phyloP scores from a whole-genome alignment of 2,888 invertebrate species.

The Orthosia gothica region DNA sequence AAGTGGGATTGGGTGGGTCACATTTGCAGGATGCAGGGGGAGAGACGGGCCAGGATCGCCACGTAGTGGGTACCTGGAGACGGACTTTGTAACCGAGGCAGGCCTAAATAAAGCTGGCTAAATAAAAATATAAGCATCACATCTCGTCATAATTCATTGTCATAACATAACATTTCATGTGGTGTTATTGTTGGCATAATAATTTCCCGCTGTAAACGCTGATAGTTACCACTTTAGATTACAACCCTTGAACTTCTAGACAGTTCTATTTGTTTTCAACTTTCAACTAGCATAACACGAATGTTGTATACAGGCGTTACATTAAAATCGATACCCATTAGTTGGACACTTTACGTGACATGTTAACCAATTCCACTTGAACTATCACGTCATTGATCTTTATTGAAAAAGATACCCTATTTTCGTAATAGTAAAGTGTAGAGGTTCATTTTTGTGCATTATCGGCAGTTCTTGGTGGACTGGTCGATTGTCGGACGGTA shows the following conservation, averaged over 20 bases:
- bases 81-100: too few species aligned
- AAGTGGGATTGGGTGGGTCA: too few species aligned
- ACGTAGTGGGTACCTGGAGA: too few species aligned
- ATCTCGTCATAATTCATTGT: too few species aligned
- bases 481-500: slow-evolving; percentile 56
- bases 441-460: slow-evolving; percentile 1
- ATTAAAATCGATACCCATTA: slow-evolving; percentile 71
- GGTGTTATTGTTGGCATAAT: too few species aligned
- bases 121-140: too few species aligned
- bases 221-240: neutral
- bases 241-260: neutral
- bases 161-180: too few species aligned
- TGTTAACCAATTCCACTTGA: slow-evolving; percentile 27
- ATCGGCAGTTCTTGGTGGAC: slow-evolving; percentile 15
- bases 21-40: too few species aligned
- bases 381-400: slow-evolving; percentile 28
- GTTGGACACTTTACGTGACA: slow-evolving; percentile 67
- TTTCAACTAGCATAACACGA: slow-evolving; percentile 36
- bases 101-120: too few species aligned
- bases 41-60: too few species aligned
- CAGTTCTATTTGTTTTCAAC: slow-evolving; percentile 26
- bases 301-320: slow-evolving; percentile 59
- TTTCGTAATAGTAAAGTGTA: neutral
- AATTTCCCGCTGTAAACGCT: neutral
- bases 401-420: slow-evolving; percentile 22